These are phyloP conservation scores for Synanceia verrucosa DNA, from an alignment of 2,797 vertebrate species.

Conservation along the genomic window DNA sequence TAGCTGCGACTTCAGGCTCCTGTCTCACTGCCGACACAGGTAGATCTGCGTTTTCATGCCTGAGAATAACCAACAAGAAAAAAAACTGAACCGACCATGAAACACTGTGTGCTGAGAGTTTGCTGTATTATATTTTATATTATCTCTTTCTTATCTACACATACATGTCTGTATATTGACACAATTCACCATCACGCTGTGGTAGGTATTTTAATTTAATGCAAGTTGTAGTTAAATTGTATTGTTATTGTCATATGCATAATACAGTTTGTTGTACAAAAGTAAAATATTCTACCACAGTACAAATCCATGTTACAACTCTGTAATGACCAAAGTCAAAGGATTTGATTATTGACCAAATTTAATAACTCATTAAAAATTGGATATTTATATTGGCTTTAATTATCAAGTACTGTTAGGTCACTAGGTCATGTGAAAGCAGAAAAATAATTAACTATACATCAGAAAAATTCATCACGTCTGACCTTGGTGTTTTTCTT, in stretches of 20 bases:
- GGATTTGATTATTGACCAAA: background rate
- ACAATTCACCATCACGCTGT: background rate
- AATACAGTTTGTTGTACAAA: background rate
- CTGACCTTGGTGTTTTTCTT: slow-evolving; percentile 17
- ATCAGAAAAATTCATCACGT: background rate
- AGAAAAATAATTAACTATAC: background rate
- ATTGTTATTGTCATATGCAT: background rate
- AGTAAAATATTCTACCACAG: background rate
- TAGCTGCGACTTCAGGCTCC: background rate
- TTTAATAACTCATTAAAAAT: too few relatives aligned
- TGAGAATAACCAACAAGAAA: slow-evolving; percentile 8
- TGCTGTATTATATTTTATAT: background rate
- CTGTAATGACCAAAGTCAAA: background rate
- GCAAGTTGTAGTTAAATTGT: background rate
- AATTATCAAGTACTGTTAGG: background rate
- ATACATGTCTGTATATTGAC: background rate
- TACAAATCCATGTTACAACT: background rate
- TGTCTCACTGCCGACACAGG: background rate
- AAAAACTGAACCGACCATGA: background rate
- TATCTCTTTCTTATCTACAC: background rate
- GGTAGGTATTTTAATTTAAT: background rate
- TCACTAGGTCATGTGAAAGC: background rate
- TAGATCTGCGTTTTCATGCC: background rate
- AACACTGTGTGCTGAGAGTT: background rate
- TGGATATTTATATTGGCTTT: background rate